phyloP scores from a whole-genome alignment of 2,888 invertebrate genomes.

The Caenorhabditis auriculariae region DNA sequence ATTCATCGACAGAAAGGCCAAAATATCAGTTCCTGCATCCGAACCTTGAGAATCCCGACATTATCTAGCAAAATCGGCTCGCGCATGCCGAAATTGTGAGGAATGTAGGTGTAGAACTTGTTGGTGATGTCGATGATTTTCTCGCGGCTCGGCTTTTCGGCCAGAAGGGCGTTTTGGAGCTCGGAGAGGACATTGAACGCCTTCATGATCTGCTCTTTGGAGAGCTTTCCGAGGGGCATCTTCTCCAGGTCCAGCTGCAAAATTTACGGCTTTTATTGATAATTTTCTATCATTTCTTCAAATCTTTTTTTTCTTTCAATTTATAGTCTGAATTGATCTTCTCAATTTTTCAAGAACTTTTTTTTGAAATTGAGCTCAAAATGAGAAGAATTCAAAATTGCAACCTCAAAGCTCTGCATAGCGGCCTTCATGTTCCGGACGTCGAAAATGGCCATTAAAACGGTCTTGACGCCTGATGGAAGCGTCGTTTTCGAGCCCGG shows the following conservation, averaged over 20 bases:
- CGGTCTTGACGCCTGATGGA: slow-evolving; percentile 76
- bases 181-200: slow-evolving; percentile 71
- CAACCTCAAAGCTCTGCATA: slow-evolving; percentile 90
- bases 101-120: slow-evolving; percentile 86
- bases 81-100: slow-evolving; percentile 86
- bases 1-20: no score
- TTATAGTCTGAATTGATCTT: no score
- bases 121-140: slow-evolving; percentile 24
- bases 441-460: slow-evolving; percentile 86
- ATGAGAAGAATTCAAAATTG: slow-evolving; percentile 62
- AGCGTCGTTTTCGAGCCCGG: slow-evolving; percentile 68
- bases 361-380: not conserved
- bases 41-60: slow-evolving; percentile 73
- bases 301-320: no score
- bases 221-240: slow-evolving; percentile 96
- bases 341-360: no score
- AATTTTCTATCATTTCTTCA: no score
- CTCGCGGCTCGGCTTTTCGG: not conserved
- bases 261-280: no score
- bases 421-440: slow-evolving; percentile 86
- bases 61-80: slow-evolving; percentile 81
- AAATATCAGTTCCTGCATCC: not conserved
- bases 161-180: slow-evolving; percentile 12
- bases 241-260: slow-evolving; percentile 82
- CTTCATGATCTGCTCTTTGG: slow-evolving; percentile 82